Base-by-base conservation (phyloP, 2,888 invertebrate genomes). In the Lasius platythorax region DNA sequence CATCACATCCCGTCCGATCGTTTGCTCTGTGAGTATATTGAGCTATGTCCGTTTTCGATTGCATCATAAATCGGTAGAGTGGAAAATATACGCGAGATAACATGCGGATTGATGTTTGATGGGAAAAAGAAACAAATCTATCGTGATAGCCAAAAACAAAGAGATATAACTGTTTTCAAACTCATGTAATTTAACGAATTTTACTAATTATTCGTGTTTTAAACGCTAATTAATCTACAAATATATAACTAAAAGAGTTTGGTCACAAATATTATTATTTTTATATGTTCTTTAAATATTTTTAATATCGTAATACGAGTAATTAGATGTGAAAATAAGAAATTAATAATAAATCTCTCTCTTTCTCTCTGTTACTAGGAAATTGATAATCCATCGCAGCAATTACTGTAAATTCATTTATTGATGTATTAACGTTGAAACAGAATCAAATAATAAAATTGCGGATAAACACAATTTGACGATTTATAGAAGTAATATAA, bases 51-150 rank as follows among this genome's bases (percentile, higher is more conserved):
- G 33, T 70, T 79, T 70, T 46, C 18, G 43, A 5, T 33, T n/a
- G 33, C 3, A n/a, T 23, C 15, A 12, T 61, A 33, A 58, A 78
- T 78, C n/a, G 56, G 2, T 53, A 8, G n/a, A 37, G 53, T 28
- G 30, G 68, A 78, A 67, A 70, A 68, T 23, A 40, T 11, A 33
- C 33, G 9, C 18, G 3, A 61, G n/a, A 37, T 66, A 50, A n/a
- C 18, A 12, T 40, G 58, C 8, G 40, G 37, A 66, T 23, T 37
- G 40, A 56, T 11, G 1, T 56, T 43, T 40, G n/a, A 8, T 12
- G 9, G 11, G 3, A 40, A 33, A 67, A 40, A 11, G 15, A 40
- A 66, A 6, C 6, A 15, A 61, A 43, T 58, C 28, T 18, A 15
- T 58, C 11, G 11, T 43, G n/a, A 18, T 43, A 74, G 2, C 28